Percentiles rank a stretch among this genome's conserved stretches.
phyloP scores from a whole-genome alignment of 2,888 invertebrate species.

The Lasioglossum vierecki region DNA sequence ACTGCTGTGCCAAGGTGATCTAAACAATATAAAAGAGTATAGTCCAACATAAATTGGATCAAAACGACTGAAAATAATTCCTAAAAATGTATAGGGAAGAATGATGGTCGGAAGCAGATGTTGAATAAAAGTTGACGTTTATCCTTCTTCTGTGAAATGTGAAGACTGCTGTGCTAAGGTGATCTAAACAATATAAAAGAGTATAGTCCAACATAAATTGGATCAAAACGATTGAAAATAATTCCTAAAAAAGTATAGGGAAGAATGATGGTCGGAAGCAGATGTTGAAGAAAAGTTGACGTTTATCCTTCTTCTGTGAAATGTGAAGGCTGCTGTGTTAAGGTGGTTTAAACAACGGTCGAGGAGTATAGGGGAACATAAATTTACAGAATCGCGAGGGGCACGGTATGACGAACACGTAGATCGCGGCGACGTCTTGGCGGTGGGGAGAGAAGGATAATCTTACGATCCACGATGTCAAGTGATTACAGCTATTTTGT shows the following conservation, averaged over 20 bases:
- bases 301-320: neutral
- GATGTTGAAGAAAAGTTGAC: neutral
- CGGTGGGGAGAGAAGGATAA: slow-evolving; percentile 72
- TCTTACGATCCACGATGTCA: slow-evolving; percentile 80
- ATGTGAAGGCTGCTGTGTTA: neutral
- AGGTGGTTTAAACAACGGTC: neutral
- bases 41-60: no score
- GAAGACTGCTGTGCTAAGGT: neutral
- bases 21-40: no score
- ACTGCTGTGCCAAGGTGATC: neutral
- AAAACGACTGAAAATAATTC: no score
- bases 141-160: no score
- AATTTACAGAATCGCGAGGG: slow-evolving; percentile 11
- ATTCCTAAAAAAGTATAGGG: no score
- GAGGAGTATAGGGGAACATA: neutral
- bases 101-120: no score
- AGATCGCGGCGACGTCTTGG: slow-evolving; percentile 59
- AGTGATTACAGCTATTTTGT: slow-evolving; percentile 84
- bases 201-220: no score
- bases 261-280: no score
- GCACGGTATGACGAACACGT: slow-evolving; percentile 35
- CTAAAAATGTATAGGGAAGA: no score
- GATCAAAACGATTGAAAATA: no score
- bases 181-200: no score
- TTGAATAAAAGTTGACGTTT: no score